phyloP scores from a whole-genome alignment of 1,140 invertebrate species.

The Antheraea mylitta region DNA sequence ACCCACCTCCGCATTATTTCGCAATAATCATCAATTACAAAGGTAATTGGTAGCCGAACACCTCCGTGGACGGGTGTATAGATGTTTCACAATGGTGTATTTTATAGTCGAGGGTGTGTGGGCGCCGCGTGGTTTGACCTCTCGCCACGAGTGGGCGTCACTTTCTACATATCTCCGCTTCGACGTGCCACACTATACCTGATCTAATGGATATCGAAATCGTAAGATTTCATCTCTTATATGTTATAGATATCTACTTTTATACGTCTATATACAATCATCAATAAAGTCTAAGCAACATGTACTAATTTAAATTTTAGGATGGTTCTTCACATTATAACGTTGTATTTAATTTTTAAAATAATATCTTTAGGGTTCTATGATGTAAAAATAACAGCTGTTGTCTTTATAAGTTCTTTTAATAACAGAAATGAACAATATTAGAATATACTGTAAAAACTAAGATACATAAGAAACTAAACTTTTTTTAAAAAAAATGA shows the following conservation, averaged over 20 bases:
- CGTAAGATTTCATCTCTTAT: neutral
- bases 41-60: conserved; percentile 39
- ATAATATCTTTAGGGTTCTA: too few species aligned
- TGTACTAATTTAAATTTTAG: too few species aligned
- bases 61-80: conserved; percentile 21
- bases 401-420: too few species aligned
- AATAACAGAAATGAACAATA: too few species aligned
- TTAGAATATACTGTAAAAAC: too few species aligned
- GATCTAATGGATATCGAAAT: conserved; percentile 24
- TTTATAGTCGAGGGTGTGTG: conserved; percentile 36
- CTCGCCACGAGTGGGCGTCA: conserved; percentile 52
- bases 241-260: neutral
- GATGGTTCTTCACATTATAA: too few species aligned
- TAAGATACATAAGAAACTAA: too few species aligned
- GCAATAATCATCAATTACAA: conserved; percentile 43
- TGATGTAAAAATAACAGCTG: too few species aligned
- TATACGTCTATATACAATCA: neutral
- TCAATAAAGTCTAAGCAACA: too few species aligned
- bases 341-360: too few species aligned
- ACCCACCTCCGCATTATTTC: conserved; percentile 32
- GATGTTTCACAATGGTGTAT: conserved; percentile 34
- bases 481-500: too few species aligned
- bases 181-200: conserved; percentile 21
- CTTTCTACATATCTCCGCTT: conserved; percentile 42
- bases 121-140: conserved; percentile 47